phyloP scores from a whole-genome alignment of 2,888 invertebrate species.

The Acronicta leporina region DNA sequence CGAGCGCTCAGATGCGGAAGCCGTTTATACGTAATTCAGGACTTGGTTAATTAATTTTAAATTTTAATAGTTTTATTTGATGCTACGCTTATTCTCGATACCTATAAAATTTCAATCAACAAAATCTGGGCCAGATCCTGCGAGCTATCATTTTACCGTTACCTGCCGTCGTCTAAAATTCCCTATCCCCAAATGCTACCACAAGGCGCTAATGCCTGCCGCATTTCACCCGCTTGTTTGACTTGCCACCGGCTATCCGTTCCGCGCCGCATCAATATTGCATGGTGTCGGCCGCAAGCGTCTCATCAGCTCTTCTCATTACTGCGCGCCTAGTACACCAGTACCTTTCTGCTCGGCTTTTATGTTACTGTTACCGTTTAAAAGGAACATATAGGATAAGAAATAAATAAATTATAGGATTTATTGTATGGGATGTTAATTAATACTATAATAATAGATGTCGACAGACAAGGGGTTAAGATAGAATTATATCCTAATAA shows the following conservation, averaged over 20 bases:
- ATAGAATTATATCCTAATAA: too few species aligned
- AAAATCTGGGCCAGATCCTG: background rate
- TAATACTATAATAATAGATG: too few species aligned
- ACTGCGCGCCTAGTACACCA: constrained; percentile 61
- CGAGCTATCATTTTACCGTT: background rate
- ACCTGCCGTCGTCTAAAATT: constrained; percentile 16
- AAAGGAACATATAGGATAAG: too few species aligned
- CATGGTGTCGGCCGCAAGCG: constrained; percentile 57
- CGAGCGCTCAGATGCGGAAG: too few species aligned
- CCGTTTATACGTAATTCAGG: too few species aligned
- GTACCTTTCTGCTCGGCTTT: constrained; percentile 55
- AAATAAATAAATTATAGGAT: too few species aligned
- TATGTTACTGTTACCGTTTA: constrained; percentile 35
- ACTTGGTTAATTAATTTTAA: too few species aligned
- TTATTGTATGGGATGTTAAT: too few species aligned
- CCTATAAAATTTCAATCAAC: background rate
- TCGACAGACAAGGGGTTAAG: too few species aligned
- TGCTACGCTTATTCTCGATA: too few species aligned
- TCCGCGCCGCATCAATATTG: constrained; percentile 66
- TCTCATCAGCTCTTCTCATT: constrained; percentile 59
- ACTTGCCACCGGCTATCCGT: constrained; percentile 35
- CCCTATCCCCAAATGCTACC: constrained; percentile 27
- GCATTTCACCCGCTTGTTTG: constrained; percentile 30
- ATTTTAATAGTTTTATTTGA: too few species aligned
- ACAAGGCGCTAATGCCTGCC: constrained; percentile 13